Evolutionary conservation across 2,113 vertebrate species (phyloP).

Genomic region (Raja brachyura): DNA sequence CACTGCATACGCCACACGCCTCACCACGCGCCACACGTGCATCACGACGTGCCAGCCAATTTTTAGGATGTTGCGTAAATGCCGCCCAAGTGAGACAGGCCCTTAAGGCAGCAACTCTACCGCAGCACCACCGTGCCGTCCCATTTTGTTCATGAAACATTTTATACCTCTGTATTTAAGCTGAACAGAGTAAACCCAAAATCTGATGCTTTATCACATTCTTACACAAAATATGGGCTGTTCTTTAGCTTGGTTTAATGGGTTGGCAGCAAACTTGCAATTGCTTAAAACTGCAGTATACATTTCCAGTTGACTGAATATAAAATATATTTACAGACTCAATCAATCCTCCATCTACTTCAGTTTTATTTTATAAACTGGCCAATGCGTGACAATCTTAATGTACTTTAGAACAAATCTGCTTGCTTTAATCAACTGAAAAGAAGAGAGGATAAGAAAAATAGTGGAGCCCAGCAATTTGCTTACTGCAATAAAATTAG

Average conservation of each 20-base stretch:
- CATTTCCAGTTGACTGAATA: background rate
- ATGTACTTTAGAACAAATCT: conserved; percentile 8
- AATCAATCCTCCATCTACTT: background rate
- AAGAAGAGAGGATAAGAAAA: background rate
- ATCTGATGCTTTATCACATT: background rate
- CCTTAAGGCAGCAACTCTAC: too few relatives aligned
- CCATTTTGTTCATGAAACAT: background rate
- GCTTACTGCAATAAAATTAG: background rate
- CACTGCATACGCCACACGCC: too few relatives aligned
- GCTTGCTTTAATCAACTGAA: conserved; percentile 4
- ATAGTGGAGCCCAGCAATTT: background rate
- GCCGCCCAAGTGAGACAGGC: too few relatives aligned
- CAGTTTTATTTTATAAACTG: background rate
- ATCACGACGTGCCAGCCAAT: too few relatives aligned
- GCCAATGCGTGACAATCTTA: background rate
- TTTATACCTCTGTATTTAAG: background rate
- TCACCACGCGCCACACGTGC: too few relatives aligned
- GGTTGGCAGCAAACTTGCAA: background rate
- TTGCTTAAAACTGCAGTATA: background rate
- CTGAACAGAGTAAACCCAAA: background rate
- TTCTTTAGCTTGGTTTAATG: background rate
- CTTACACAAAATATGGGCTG: background rate
- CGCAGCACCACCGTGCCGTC: too few relatives aligned
- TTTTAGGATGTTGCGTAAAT: too few relatives aligned
- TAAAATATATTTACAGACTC: background rate